Evolutionary conservation across 2,113 vertebrate species (phyloP).

Genomic region (Phyllopteryx taeniolatus): DNA sequence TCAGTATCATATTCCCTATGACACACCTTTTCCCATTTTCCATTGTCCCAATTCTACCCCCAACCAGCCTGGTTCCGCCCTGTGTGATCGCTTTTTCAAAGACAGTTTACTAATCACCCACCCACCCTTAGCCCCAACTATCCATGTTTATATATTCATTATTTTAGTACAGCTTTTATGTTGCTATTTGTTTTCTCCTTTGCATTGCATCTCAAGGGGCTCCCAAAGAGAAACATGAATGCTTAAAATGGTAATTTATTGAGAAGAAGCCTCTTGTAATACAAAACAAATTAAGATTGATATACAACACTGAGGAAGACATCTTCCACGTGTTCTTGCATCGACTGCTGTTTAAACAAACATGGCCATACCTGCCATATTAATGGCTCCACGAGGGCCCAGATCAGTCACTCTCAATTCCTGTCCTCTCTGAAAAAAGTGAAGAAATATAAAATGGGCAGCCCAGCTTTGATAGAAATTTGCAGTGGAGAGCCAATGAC

Average conservation of each 20-base stretch:
- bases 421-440: slow-evolving; percentile 99
- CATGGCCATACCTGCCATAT: slow-evolving; percentile 97
- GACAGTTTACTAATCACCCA: too few species aligned
- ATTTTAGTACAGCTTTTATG: not conserved
- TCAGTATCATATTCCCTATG: not conserved
- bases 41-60: too few species aligned
- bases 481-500: not conserved
- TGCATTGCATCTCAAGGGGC: not conserved
- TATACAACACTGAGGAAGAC: slow-evolving; percentile 47
- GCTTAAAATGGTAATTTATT: not conserved
- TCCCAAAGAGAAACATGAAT: not conserved
- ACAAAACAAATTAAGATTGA: not conserved
- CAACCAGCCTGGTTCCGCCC: too few species aligned
- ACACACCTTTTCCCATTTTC: not conserved
- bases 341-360: slow-evolving; percentile 39
- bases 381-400: slow-evolving; percentile 96
- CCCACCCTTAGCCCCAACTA: too few species aligned
- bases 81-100: too few species aligned
- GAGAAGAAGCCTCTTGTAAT: not conserved
- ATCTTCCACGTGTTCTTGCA: slow-evolving; percentile 4
- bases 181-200: not conserved
- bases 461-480: slow-evolving; percentile 24
- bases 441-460: slow-evolving; percentile 68
- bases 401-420: slow-evolving; percentile 99
- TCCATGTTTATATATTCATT: too few species aligned